phyloP scores from a whole-genome alignment of 2,797 vertebrate species.

The Rhinoraja longicauda region DNA sequence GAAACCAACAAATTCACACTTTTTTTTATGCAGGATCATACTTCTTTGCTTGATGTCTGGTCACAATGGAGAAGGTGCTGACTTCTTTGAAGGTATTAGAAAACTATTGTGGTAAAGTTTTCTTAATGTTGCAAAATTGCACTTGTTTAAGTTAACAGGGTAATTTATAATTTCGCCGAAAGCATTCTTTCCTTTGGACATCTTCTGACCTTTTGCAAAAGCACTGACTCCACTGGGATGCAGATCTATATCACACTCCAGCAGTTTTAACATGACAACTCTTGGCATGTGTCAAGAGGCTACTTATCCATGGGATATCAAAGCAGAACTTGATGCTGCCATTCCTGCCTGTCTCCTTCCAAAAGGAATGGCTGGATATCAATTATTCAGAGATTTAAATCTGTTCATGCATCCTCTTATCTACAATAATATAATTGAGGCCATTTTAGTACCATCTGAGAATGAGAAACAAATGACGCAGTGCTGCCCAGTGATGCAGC shows the following conservation, averaged over 20 bases:
- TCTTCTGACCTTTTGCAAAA: background rate
- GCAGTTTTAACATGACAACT: background rate
- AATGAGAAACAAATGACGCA: no score
- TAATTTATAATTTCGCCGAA: background rate
- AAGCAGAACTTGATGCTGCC: background rate
- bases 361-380: background rate
- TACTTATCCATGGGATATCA: background rate
- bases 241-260: background rate
- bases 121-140: background rate
- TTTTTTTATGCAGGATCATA: constrained; percentile 25
- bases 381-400: background rate
- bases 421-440: background rate
- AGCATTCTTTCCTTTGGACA: background rate
- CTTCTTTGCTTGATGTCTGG: background rate
- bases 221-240: background rate
- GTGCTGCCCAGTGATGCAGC: no score
- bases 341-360: background rate
- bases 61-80: background rate
- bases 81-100: background rate
- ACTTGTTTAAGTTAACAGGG: background rate
- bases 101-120: no score
- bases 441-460: background rate
- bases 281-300: background rate
- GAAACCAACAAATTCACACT: constrained; percentile 23
- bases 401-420: background rate